Evolutionary conservation across 2,113 vertebrate species (phyloP).

Genomic region (Pangasianodon gigas): DNA sequence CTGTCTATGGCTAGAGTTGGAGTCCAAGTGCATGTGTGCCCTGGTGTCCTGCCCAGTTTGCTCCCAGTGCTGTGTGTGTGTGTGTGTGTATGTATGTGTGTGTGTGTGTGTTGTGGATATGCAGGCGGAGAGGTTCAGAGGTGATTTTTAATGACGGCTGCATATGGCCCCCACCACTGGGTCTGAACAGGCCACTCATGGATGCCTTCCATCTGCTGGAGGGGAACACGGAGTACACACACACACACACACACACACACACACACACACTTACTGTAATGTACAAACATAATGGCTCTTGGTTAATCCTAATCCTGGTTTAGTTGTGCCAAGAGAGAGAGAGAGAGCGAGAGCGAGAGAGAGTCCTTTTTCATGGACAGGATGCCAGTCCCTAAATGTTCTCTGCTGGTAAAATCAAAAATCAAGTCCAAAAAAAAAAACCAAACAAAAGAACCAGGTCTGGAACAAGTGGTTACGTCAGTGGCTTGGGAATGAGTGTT

Average conservation of each 20-base stretch:
- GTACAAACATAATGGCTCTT: constrained; percentile 1
- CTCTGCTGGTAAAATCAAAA: neutral
- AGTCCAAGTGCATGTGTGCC: neutral
- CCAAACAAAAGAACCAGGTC: neutral
- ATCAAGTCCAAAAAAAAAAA: neutral
- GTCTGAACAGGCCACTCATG: constrained; percentile 63
- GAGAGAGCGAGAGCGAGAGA: neutral
- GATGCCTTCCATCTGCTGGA: constrained; percentile 62
- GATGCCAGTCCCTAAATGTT: neutral
- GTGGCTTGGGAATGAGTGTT: neutral
- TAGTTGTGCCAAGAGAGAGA: neutral
- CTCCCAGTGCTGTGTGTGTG: neutral
- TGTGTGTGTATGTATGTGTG: constrained; percentile 8
- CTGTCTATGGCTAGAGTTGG: neutral
- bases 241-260: constrained; percentile 29
- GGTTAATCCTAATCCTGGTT: constrained; percentile 11
- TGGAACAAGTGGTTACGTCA: neutral
- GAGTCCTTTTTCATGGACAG: neutral
- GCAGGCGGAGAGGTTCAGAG: constrained; percentile 59
- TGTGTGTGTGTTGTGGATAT: constrained; percentile 11
- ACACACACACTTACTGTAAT: neutral
- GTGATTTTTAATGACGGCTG: constrained; percentile 69
- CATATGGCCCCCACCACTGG: constrained; percentile 67
- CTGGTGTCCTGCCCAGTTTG: neutral
- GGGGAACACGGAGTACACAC: constrained; percentile 4